Evolutionary conservation across 1,140 invertebrate species (phyloP).

Genomic region (Archegozetes longisetosus): DNA sequence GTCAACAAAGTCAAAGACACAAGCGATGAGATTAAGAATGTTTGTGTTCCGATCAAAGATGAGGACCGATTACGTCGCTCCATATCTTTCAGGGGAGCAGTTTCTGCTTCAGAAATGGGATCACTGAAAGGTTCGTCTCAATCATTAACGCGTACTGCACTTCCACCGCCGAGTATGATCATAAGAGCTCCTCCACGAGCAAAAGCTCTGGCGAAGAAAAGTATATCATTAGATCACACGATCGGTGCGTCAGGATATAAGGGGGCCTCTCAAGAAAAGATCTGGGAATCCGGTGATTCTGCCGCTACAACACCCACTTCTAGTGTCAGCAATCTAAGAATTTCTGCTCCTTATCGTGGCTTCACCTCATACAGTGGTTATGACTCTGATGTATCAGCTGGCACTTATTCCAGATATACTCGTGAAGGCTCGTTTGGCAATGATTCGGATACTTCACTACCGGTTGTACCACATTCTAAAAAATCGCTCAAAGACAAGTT

Average conservation of each 20-base stretch:
- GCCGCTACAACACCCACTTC: constrained; percentile 17
- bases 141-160: constrained; percentile 16
- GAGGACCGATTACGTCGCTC: neutral
- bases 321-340: constrained; percentile 17
- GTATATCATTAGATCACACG: constrained; percentile 56
- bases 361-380: constrained; percentile 14
- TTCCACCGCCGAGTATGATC: constrained; percentile 27
- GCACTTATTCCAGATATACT: constrained; percentile 14
- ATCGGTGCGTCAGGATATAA: constrained; percentile 18
- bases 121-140: constrained; percentile 13
- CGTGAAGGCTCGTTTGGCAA: constrained; percentile 5
- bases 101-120: constrained; percentile 17
- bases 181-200: constrained; percentile 26
- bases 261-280: constrained; percentile 15
- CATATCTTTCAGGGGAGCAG: constrained; percentile 10
- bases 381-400: constrained; percentile 20
- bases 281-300: constrained; percentile 22
- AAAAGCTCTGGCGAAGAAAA: constrained; percentile 48
- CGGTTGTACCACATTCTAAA: constrained; percentile 9
- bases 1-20: neutral
- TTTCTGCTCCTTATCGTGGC: neutral
- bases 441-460: constrained; percentile 12
- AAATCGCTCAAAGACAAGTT: constrained; percentile 20
- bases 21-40: neutral
- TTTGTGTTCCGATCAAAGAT: neutral